Conservation (phyloP, 2,888 invertebrate genomes). For the Ormyrus thymus region DNA sequence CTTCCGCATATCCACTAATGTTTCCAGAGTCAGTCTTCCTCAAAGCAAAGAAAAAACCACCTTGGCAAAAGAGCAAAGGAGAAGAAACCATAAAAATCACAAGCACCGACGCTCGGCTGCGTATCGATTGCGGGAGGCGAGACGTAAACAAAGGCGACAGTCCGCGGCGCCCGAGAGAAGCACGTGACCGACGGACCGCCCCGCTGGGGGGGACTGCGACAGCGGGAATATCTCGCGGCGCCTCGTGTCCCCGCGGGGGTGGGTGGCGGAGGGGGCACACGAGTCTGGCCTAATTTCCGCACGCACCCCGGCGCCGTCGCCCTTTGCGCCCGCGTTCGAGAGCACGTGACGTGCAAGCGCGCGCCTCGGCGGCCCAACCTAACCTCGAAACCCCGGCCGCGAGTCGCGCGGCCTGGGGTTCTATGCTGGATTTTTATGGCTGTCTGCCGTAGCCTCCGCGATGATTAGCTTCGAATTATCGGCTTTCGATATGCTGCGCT, state of each 20-base stretch:
- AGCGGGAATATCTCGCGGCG: too few relatives aligned
- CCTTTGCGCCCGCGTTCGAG: slow-evolving; percentile 12
- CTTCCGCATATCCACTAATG: too few relatives aligned
- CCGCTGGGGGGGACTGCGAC: not conserved
- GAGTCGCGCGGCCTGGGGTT: too few relatives aligned
- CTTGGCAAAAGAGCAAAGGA: not conserved
- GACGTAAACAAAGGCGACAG: slow-evolving; percentile 48
- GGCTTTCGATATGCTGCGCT: too few relatives aligned
- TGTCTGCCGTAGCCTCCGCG: too few relatives aligned
- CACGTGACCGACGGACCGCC: slow-evolving; percentile 38
- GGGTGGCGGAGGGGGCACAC: slow-evolving; percentile 12
- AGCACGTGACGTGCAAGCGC: not conserved
- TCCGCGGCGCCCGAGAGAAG: not conserved
- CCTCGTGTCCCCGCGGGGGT: too few relatives aligned
- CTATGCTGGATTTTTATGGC: too few relatives aligned
- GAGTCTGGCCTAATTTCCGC: slow-evolving; percentile 50
- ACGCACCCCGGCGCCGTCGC: not conserved
- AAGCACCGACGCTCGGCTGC: too few relatives aligned
- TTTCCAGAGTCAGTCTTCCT: too few relatives aligned
- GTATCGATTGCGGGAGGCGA: slow-evolving; percentile 34
- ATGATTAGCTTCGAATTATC: too few relatives aligned
- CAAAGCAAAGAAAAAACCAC: not conserved
- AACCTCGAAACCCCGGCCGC: slow-evolving; percentile 6
- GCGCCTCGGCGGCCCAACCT: not conserved
- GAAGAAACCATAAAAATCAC: not conserved